Conservation (phyloP, 2,113 vertebrate species). For the Neopipo cinnamomea region DNA sequence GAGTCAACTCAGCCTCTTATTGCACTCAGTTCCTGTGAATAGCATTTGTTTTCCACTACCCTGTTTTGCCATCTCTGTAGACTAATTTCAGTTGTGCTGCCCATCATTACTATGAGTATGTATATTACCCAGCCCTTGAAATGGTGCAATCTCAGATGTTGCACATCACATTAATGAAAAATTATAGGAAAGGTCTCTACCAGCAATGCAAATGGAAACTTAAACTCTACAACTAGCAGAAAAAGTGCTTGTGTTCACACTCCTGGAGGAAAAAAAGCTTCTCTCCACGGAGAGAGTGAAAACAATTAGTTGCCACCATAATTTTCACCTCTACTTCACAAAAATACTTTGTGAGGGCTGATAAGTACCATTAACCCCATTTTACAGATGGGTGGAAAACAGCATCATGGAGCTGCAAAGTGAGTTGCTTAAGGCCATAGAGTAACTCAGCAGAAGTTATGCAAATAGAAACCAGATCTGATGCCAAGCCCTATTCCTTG, state of each 20-base stretch:
- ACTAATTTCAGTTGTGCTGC: background rate
- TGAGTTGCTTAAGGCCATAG: constrained; percentile 51
- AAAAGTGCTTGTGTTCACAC: background rate
- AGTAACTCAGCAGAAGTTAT: constrained; percentile 49
- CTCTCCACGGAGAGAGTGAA: background rate
- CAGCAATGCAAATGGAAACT: background rate
- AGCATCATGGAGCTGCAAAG: constrained; percentile 18
- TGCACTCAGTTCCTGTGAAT: background rate
- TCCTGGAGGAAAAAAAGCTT: background rate
- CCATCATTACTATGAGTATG: background rate
- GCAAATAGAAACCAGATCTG: constrained; percentile 38
- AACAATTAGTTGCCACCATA: constrained; percentile 13
- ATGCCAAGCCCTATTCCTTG: constrained; percentile 45
- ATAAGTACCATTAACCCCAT: constrained; percentile 23
- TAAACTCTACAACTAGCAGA: background rate
- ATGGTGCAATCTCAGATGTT: background rate
- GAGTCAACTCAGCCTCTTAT: background rate
- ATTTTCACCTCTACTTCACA: background rate
- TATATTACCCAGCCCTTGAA: background rate
- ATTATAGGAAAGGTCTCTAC: background rate
- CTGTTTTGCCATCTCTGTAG: background rate
- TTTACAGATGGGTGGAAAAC: constrained; percentile 40
- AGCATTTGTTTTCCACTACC: background rate
- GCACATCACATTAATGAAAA: background rate
- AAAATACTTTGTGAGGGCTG: constrained; percentile 5